Base-by-base conservation (phyloP, 1,140 invertebrate species). In the Ptiloglossa arizonensis region DNA sequence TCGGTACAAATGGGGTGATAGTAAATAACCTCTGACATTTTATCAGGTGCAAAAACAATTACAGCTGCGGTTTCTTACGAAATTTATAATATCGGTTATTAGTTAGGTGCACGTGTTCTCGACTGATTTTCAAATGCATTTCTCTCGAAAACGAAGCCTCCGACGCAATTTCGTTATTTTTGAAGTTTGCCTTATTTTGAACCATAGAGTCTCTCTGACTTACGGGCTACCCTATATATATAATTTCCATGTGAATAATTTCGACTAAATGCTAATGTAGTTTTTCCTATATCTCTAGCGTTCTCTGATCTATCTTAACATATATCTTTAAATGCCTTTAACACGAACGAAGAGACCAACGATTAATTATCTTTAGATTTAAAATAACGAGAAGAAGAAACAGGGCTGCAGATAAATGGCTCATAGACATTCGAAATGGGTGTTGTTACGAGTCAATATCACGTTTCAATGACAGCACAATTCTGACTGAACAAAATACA, bases 351-450 rank as follows among this genome's bases (percentile, higher is more conserved):
- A 35, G 76, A 67, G 13, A 38, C 44, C 60, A 41, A 24, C 48
- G 35, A 41, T 38, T 75, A 68, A 72, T 54, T 44, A 71, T 59
- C 57, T 22, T 52, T 24, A n/a, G 56, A 81, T 71, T 59, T 52
- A 35, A 19, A 38, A 46, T 67, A 44, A 64, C 48, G 50, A 80
- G 63, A 59, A 76, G 66, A 76, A 70, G 50, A 35, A 79, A n/a
- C 19, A n/a, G 62, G 48, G 46, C 13, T 15, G 22, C 62, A 41
- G 62, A 82, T 74, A 83, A 83, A 83, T 69, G 75, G 73, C 68
- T 64, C 60, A 82, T 79, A 41, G 74, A 82, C 75, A 69, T 59
- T 71, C 46, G 80, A 82, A 83, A 83, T 83, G 80, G 81, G 41
- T 72, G 48, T 63, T 56, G 63, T 63, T 79, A 64, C 56, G 35